Percentiles rank a stretch among this genome's conserved stretches.
Evolutionary conservation across 2,888 invertebrate species (phyloP).

Genomic region (Drosophila paucipuncta): DNA sequence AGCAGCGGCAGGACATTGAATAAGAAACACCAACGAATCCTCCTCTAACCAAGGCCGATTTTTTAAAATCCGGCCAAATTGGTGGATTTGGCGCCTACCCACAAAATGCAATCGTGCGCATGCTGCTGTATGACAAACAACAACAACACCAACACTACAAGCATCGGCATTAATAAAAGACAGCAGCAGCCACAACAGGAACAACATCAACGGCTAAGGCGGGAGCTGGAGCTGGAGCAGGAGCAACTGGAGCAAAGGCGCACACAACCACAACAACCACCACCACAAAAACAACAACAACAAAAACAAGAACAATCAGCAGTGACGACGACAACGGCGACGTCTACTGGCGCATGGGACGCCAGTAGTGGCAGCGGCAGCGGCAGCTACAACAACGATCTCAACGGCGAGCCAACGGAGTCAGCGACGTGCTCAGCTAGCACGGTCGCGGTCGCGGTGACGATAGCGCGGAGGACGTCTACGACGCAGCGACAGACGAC

Average conservation of each 20-base stretch:
- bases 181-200: constrained; percentile 28
- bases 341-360: constrained; percentile 43
- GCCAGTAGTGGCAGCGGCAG: constrained; percentile 43
- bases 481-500: constrained; percentile 24
- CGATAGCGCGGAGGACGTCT: constrained; percentile 63
- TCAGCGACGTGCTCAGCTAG: constrained; percentile 61
- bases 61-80: constrained; percentile 57
- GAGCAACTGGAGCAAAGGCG: constrained; percentile 24
- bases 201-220: constrained; percentile 21
- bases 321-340: constrained; percentile 14
- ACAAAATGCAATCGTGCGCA: constrained; percentile 83
- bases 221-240: constrained; percentile 13
- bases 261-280: constrained; percentile 1
- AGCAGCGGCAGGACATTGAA: constrained; percentile 19
- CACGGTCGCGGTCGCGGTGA: constrained; percentile 67
- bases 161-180: constrained; percentile 16
- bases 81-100: constrained; percentile 63
- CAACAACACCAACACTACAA: constrained; percentile 43
- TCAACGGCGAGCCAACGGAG: constrained; percentile 63
- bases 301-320: neutral
- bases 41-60: constrained; percentile 60
- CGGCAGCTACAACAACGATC: constrained; percentile 64
- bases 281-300: neutral
- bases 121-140: constrained; percentile 69
- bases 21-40: constrained; percentile 28